Conservation (phyloP, 2,888 invertebrate genomes). For the Lasioglossum oenotherae region DNA sequence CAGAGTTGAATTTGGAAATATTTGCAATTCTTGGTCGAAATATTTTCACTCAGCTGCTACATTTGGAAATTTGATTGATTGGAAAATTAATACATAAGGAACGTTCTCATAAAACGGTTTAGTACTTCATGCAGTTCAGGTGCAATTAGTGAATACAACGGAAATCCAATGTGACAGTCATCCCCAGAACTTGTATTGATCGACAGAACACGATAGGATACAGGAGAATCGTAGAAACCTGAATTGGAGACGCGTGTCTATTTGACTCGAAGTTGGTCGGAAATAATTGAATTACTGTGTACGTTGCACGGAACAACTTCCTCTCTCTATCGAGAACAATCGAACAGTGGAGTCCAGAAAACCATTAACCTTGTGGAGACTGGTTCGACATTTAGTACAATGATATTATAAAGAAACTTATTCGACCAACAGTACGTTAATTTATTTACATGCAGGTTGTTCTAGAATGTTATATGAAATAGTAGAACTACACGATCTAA, state of each 20-base stretch:
- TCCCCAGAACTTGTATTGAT: conserved; percentile 73
- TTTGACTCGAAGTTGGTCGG: conserved; percentile 30
- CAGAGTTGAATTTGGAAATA: too few relatives aligned
- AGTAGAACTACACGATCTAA: too few relatives aligned
- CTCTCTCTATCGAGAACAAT: neutral
- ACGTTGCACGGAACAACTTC: conserved; percentile 8
- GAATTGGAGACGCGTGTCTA: conserved; percentile 70
- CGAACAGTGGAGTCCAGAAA: neutral
- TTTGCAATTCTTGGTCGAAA: too few relatives aligned
- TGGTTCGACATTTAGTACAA: neutral
- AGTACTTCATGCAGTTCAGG: neutral
- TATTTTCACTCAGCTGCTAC: too few relatives aligned
- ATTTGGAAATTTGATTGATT: too few relatives aligned
- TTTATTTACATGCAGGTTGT: too few relatives aligned
- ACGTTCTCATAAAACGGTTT: neutral
- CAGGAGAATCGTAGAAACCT: conserved; percentile 72
- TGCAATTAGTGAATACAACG: neutral
- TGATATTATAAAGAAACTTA: neutral
- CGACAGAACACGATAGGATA: conserved; percentile 65
- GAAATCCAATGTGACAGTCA: conserved; percentile 54
- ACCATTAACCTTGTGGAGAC: neutral
- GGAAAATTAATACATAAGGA: neutral
- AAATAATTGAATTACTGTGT: conserved; percentile 50
- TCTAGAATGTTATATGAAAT: too few relatives aligned
- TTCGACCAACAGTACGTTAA: too few relatives aligned